Evolutionary conservation across 2,113 vertebrate species (phyloP).

Genomic region (Larimichthys crocea): DNA sequence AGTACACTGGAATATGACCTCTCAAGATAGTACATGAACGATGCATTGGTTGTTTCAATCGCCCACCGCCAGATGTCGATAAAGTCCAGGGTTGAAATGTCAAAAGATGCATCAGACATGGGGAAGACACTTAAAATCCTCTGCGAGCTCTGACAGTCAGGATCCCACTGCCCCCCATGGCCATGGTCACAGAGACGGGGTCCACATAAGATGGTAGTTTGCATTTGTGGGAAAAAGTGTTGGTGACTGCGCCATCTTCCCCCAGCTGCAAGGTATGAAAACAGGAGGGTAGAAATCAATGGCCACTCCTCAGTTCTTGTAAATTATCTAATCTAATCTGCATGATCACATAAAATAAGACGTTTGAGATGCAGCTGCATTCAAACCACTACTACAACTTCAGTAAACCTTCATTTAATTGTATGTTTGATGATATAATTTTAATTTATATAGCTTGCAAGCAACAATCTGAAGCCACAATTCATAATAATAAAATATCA

Average conservation of each 20-base stretch:
- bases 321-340: background rate
- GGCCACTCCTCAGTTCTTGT: background rate
- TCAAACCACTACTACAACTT: background rate
- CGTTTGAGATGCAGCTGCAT: background rate
- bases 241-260: slow-evolving; percentile 86
- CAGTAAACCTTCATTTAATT: background rate
- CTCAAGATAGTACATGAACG: background rate
- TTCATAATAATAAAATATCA: background rate
- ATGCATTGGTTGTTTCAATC: too few species aligned
- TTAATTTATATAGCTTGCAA: background rate
- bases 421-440: background rate
- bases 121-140: background rate
- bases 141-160: slow-evolving; percentile 89
- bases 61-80: slow-evolving; percentile 29
- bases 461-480: background rate
- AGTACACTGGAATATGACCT: background rate
- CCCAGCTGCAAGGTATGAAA: slow-evolving; percentile 81
- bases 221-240: slow-evolving; percentile 92
- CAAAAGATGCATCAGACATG: background rate
- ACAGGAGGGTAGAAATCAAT: too few species aligned
- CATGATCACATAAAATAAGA: background rate
- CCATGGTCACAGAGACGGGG: slow-evolving; percentile 87
- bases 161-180: slow-evolving; percentile 82
- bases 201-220: slow-evolving; percentile 92
- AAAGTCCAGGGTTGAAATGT: background rate